phyloP scores from a whole-genome alignment of 1,140 invertebrate genomes.

The Mylabris phalerata region DNA sequence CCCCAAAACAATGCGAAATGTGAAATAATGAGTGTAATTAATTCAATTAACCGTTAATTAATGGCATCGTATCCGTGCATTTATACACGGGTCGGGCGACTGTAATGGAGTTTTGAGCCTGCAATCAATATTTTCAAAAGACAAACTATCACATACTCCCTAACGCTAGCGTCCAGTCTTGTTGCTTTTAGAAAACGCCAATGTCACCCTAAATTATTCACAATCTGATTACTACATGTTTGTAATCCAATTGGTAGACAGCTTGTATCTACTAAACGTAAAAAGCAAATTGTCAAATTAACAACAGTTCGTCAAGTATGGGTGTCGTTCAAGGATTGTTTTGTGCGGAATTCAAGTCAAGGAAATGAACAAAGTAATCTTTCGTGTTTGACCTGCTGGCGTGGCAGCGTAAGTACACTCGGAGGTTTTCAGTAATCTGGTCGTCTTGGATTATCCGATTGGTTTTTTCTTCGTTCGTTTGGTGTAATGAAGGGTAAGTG shows the following conservation, averaged over 20 bases:
- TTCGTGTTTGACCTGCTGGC: constrained; percentile 7
- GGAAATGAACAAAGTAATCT: constrained; percentile 10
- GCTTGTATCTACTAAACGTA: no score
- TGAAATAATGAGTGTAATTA: constrained; percentile 46
- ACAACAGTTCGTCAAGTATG: no score
- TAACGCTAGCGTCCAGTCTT: no score
- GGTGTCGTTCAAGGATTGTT: no score
- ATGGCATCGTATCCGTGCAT: constrained; percentile 43
- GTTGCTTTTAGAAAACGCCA: no score
- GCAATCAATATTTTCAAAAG: constrained; percentile 41
- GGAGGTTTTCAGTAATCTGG: constrained; percentile 20
- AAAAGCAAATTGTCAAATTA: no score
- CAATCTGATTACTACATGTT: no score
- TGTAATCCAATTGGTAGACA: no score
- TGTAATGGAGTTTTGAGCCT: constrained; percentile 45
- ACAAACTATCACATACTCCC: neutral
- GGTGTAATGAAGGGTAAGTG: constrained; percentile 25
- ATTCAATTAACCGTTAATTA: constrained; percentile 48
- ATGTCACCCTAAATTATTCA: no score
- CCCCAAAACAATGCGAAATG: constrained; percentile 37
- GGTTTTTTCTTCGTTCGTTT: constrained; percentile 15
- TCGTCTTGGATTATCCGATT: constrained; percentile 17
- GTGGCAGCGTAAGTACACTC: constrained; percentile 7
- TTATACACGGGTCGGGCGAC: constrained; percentile 35
- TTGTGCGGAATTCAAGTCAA: neutral